A percentile compares a stretch with the other conserved stretches of the same genome.
phyloP scores from a whole-genome alignment of 2,888 invertebrate genomes.

The Helicoverpa assulta region DNA sequence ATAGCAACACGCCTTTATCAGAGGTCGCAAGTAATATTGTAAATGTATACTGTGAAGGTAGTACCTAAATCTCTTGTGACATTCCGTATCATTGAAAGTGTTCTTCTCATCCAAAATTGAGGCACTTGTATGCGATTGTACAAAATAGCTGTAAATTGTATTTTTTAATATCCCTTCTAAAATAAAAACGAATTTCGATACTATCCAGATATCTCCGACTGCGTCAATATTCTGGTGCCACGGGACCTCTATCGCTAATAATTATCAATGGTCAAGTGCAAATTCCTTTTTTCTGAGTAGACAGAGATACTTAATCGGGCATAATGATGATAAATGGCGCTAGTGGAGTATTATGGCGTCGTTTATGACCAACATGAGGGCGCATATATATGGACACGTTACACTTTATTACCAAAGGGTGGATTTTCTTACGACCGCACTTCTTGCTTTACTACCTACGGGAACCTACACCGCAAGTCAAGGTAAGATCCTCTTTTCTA shows the following conservation, averaged over 20 bases:
- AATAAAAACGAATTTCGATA: too few species aligned
- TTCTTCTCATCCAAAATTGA: constrained; percentile 14
- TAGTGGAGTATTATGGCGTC: constrained; percentile 43
- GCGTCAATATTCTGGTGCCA: too few species aligned
- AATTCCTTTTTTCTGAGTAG: not conserved
- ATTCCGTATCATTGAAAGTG: constrained; percentile 26
- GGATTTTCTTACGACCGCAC: constrained; percentile 4
- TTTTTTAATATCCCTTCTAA: not conserved
- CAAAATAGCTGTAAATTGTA: not conserved
- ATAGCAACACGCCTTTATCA: constrained; percentile 16
- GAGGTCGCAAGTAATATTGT: constrained; percentile 7
- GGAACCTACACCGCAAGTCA: not conserved
- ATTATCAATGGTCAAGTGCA: constrained; percentile 16
- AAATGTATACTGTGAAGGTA: constrained; percentile 11
- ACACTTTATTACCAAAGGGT: constrained; percentile 38
- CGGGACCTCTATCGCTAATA: constrained; percentile 4
- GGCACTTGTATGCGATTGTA: not conserved
- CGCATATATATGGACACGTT: constrained; percentile 27
- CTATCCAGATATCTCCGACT: too few species aligned
- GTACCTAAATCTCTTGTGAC: constrained; percentile 39
- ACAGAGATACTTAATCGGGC: constrained; percentile 35
- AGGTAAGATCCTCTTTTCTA: not conserved
- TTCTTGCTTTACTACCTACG: constrained; percentile 4
- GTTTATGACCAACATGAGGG: constrained; percentile 41
- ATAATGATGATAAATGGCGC: constrained; percentile 47